Evolutionary conservation across 2,113 vertebrate genomes (phyloP).

Genomic region (Bufo gargarizans): DNA sequence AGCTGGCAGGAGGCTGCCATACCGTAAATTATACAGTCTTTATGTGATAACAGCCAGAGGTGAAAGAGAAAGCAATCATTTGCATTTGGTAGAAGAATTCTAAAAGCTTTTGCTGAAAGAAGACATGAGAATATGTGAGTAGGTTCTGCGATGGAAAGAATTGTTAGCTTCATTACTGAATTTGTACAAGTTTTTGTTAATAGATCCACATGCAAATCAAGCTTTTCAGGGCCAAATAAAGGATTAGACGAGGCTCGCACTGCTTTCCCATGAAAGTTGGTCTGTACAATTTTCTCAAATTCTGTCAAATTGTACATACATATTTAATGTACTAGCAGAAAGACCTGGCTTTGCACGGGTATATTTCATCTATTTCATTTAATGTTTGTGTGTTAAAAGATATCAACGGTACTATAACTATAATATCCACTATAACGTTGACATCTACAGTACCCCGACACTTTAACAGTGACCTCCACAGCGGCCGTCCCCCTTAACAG

Average conservation of each 20-base stretch:
- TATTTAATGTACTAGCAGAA: too few relatives aligned
- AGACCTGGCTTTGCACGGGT: too few relatives aligned
- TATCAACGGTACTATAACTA: too few relatives aligned
- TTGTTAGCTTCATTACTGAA: not conserved
- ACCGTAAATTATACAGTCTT: constrained; percentile 57
- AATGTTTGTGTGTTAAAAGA: too few relatives aligned
- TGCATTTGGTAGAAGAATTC: constrained; percentile 44
- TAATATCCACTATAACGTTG: too few relatives aligned
- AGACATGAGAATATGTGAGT: not conserved
- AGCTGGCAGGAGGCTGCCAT: constrained; percentile 53
- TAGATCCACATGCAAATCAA: not conserved
- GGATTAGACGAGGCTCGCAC: not conserved
- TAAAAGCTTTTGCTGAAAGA: constrained; percentile 9
- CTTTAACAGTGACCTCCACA: too few relatives aligned
- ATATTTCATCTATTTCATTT: too few relatives aligned
- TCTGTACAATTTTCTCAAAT: not conserved
- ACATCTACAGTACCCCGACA: too few relatives aligned
- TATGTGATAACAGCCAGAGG: constrained; percentile 58
- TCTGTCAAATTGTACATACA: not conserved
- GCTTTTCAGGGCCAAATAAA: not conserved
- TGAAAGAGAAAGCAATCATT: constrained; percentile 54
- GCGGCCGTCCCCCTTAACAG: too few relatives aligned
- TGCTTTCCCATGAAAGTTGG: too few relatives aligned
- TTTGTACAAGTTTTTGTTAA: constrained; percentile 10
- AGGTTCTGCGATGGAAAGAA: not conserved